A percentile compares a stretch with the other conserved stretches of the same genome.
phyloP scores from a whole-genome alignment of 2,113 vertebrate species.

The Chionomys nivalis region DNA sequence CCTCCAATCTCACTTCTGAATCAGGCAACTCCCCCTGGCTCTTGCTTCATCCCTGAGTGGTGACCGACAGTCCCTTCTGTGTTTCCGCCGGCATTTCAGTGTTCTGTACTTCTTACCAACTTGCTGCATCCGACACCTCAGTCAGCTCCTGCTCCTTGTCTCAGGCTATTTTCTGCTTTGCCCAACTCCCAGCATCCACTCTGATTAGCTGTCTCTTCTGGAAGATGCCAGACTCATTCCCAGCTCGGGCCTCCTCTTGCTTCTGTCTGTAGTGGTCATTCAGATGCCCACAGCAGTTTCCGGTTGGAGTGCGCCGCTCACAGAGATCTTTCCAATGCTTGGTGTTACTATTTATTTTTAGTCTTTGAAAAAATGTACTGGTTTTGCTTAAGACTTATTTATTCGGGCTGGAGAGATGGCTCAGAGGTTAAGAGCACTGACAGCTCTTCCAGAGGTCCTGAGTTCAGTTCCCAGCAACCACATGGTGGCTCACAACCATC shows the following conservation, averaged over 20 bases:
- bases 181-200: neutral
- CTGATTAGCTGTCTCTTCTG: neutral
- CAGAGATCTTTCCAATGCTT: neutral
- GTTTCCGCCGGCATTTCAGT: neutral
- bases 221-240: neutral
- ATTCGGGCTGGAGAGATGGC: no score
- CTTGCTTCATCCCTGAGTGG: neutral
- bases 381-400: neutral
- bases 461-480: no score
- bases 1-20: slow-evolving; percentile 8
- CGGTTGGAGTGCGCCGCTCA: neutral
- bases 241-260: neutral
- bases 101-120: neutral
- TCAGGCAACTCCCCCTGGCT: neutral
- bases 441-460: no score
- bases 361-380: neutral
- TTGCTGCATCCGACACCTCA: neutral
- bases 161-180: neutral
- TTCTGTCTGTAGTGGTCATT: neutral
- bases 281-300: neutral
- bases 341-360: neutral
- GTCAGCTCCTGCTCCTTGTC: neutral
- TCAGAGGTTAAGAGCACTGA: no score
- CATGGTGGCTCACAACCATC: no score
- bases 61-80: neutral